Conservation (phyloP, 2,113 vertebrate species). For the Girardinichthys multiradiatus region DNA sequence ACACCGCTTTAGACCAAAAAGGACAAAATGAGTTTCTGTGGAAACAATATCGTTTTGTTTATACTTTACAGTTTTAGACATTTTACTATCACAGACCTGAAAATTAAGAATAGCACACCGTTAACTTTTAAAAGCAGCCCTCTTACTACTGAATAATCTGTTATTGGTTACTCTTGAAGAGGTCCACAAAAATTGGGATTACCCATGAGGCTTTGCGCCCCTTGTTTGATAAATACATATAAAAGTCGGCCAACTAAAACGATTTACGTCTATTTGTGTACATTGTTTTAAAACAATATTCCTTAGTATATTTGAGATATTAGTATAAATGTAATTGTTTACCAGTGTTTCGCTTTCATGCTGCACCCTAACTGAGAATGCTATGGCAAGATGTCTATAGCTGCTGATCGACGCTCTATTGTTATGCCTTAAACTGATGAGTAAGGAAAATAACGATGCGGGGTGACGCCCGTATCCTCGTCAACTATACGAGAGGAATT, state of each 20-base stretch:
- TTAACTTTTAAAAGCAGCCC: not conserved
- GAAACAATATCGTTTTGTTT: not conserved
- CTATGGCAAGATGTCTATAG: accelerated
- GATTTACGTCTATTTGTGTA: not conserved
- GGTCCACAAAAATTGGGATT: not conserved
- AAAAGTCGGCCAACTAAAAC: accelerated
- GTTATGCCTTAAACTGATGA: conserved; percentile 99
- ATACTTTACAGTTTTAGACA: not conserved
- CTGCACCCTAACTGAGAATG: conserved; percentile 47
- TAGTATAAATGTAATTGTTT: not conserved
- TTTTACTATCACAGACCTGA: not conserved
- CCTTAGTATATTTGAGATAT: not conserved
- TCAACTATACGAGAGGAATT: conserved; percentile 91
- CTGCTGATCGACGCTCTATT: accelerated
- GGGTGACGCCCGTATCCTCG: conserved; percentile 99
- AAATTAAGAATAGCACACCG: accelerated
- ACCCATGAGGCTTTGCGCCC: conserved; percentile 64
- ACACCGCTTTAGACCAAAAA: conserved; percentile 7
- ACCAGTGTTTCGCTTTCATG: accelerated
- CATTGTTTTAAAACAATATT: too few species aligned
- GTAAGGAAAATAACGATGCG: conserved; percentile 99
- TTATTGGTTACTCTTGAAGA: conserved; percentile 30
- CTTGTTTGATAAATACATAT: not conserved
- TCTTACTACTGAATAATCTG: not conserved
- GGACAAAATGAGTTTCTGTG: not conserved